Conservation (phyloP, 2,888 invertebrate genomes). For the Drosophila nr. medialis region DNA sequence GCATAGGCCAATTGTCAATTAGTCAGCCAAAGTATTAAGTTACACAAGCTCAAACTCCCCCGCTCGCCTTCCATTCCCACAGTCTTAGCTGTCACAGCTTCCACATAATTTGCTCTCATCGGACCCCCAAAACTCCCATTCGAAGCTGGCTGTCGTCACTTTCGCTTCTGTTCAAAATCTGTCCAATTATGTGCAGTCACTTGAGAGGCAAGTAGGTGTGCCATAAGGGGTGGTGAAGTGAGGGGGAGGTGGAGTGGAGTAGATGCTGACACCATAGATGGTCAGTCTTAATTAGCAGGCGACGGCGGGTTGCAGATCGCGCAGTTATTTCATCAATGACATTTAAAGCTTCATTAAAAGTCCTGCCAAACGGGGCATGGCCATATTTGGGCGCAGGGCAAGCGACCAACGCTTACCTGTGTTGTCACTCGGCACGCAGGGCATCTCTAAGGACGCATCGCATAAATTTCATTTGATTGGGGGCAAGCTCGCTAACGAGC, state of each 20-base stretch:
- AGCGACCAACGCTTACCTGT: slow-evolving; percentile 12
- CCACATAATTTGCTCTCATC: slow-evolving; percentile 16
- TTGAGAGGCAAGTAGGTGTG: slow-evolving; percentile 10
- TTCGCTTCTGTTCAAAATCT: slow-evolving; percentile 74
- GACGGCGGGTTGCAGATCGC: slow-evolving; percentile 46
- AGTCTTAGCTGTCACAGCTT: slow-evolving; percentile 1
- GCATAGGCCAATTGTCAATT: slow-evolving; percentile 72
- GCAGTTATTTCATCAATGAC: slow-evolving; percentile 81
- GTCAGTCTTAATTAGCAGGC: slow-evolving; percentile 78
- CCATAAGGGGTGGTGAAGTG: background rate
- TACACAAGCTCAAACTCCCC: slow-evolving; percentile 38
- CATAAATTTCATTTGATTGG: slow-evolving; percentile 74
- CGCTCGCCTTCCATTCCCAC: background rate
- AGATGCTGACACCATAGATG: slow-evolving; percentile 61
- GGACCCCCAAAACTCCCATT: slow-evolving; percentile 14
- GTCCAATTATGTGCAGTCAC: slow-evolving; percentile 63
- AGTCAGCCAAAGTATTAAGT: slow-evolving; percentile 56
- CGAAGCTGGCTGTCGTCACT: slow-evolving; percentile 51
- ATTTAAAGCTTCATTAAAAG: slow-evolving; percentile 82
- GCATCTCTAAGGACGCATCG: slow-evolving; percentile 66
- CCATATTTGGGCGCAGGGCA: slow-evolving; percentile 70
- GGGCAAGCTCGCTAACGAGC: slow-evolving; percentile 61
- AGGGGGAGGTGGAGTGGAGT: background rate
- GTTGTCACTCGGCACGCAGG: slow-evolving; percentile 46
- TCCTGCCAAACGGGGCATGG: slow-evolving; percentile 76